phyloP scores from a whole-genome alignment of 2,797 vertebrate genomes.

The Malurus splendens region DNA sequence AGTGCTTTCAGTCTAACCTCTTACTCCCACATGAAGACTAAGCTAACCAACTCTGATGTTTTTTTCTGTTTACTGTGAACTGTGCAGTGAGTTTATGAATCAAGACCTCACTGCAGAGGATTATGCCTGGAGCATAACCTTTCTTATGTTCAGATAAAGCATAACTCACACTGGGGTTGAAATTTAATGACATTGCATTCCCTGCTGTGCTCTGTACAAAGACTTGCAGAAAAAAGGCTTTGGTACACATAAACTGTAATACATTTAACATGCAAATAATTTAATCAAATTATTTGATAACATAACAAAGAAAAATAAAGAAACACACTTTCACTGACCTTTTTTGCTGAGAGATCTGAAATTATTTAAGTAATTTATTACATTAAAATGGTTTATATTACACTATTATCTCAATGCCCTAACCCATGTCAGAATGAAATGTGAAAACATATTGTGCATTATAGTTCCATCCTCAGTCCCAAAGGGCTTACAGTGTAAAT shows the following conservation, averaged over 20 bases:
- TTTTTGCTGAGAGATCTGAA: neutral
- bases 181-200: constrained; percentile 16
- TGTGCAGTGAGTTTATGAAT: constrained; percentile 3
- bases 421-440: neutral
- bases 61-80: neutral
- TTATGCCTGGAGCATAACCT: constrained; percentile 14
- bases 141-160: constrained; percentile 14
- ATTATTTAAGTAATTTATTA: neutral
- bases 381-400: neutral
- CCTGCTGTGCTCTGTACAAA: neutral
- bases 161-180: neutral
- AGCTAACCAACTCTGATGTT: neutral
- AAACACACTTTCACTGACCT: neutral
- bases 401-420: neutral
- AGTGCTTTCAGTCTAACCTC: neutral
- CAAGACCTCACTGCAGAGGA: neutral
- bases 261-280: neutral
- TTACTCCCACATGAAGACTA: neutral
- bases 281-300: neutral
- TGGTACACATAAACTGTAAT: neutral
- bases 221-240: neutral
- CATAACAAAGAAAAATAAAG: neutral
- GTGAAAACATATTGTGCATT: neutral
- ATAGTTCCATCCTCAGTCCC: neutral
- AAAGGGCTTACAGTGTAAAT: neutral